Percentiles rank a stretch among this genome's conserved stretches.
Conservation (phyloP, 2,113 vertebrate genomes). For the Chinchilla lanigera region DNA sequence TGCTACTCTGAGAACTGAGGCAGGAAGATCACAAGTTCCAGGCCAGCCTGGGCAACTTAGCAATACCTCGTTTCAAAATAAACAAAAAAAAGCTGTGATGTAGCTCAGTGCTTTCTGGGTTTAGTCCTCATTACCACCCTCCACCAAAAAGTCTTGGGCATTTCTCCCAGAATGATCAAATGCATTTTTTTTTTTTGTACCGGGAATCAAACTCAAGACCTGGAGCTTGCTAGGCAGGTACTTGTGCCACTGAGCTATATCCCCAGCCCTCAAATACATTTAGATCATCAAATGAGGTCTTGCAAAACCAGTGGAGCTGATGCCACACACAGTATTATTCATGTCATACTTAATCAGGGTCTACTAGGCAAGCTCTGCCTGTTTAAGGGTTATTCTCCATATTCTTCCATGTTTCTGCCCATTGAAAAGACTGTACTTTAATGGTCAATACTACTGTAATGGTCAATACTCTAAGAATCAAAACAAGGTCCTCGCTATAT, state of each 20-base stretch:
- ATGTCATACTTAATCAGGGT: background rate
- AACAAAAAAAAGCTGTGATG: background rate
- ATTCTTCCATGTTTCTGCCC: background rate
- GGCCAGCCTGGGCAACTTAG: background rate
- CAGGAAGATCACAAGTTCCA: background rate
- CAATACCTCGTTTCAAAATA: background rate
- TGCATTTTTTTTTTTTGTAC: too few relatives aligned
- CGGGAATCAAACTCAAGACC: too few relatives aligned
- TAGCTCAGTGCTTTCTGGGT: background rate
- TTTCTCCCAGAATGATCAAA: background rate
- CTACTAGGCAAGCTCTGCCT: background rate
- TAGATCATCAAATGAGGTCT: constrained; percentile 5
- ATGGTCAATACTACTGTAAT: background rate
- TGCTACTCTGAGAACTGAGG: background rate
- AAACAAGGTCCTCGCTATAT: background rate
- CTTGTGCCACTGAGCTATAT: too few relatives aligned
- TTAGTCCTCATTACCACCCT: background rate
- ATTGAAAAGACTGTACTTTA: background rate
- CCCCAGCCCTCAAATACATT: background rate
- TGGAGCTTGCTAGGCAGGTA: too few relatives aligned
- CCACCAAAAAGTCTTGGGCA: background rate
- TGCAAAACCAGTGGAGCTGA: background rate
- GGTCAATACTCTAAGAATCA: background rate
- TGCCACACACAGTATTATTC: too few relatives aligned
- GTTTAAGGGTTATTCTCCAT: background rate